Evolutionary conservation across 2,113 vertebrate species (phyloP).

Genomic region (Otis tarda): DNA sequence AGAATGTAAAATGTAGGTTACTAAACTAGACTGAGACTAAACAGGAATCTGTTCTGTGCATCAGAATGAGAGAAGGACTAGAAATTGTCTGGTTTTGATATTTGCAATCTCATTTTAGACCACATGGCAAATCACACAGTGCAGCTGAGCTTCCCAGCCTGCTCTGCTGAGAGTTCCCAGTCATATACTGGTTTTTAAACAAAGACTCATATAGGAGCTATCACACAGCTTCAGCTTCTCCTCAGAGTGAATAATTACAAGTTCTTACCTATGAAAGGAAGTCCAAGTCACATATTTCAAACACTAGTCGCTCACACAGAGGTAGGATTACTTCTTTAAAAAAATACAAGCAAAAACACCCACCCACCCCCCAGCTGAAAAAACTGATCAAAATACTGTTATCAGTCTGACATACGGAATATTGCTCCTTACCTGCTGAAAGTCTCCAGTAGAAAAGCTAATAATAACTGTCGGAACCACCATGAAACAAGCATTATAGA

Average conservation of each 20-base stretch:
- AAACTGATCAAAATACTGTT: neutral
- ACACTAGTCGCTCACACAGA: neutral
- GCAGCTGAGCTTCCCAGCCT: too few relatives aligned
- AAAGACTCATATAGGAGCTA: neutral
- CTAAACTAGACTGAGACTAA: neutral
- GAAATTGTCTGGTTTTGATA: neutral
- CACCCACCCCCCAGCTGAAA: neutral
- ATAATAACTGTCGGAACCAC: conserved; percentile 83
- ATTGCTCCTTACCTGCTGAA: conserved; percentile 77
- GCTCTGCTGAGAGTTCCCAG: neutral
- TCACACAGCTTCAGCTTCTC: neutral
- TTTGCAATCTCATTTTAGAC: neutral
- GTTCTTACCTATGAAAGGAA: neutral
- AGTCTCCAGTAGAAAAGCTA: conserved; percentile 85
- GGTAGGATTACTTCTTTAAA: neutral
- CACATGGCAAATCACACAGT: neutral
- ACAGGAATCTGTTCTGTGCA: neutral
- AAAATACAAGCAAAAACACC: neutral
- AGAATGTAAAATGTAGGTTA: neutral
- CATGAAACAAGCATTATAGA: conserved; percentile 92
- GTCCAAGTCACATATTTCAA: neutral
- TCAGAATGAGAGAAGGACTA: neutral
- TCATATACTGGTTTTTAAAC: neutral
- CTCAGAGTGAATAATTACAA: neutral
- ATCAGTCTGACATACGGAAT: neutral